These are phyloP conservation scores for Crambe crambe DNA, from an alignment of 37 sponge, comb jelly and placozoan species.

Conservation along the genomic window DNA sequence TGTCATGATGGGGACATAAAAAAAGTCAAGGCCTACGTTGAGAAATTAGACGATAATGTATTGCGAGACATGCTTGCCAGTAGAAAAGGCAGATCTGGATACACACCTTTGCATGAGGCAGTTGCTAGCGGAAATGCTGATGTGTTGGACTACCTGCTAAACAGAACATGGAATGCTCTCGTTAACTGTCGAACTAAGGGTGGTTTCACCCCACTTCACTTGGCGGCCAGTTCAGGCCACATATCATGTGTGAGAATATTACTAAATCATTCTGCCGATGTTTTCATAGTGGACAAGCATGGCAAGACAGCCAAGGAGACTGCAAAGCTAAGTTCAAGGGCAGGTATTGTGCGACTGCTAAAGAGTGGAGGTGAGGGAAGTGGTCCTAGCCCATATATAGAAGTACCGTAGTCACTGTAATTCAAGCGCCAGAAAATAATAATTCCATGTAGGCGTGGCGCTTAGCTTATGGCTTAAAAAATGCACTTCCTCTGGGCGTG, in stretches of 20 bases:
- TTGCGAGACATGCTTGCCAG: slow-evolving; percentile 19
- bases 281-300: slow-evolving; percentile 53
- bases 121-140: slow-evolving; percentile 30
- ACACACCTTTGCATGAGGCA: slow-evolving; percentile 87
- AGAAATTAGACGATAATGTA: background rate
- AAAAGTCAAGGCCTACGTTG: slow-evolving; percentile 42
- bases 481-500: too few species aligned
- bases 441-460: too few species aligned
- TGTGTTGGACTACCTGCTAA: slow-evolving; percentile 38
- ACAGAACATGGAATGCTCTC: background rate
- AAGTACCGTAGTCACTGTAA: too few species aligned
- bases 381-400: background rate
- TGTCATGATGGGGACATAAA: slow-evolving; percentile 56
- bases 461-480: too few species aligned
- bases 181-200: slow-evolving; percentile 46
- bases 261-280: slow-evolving; percentile 55
- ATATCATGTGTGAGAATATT: slow-evolving; percentile 56
- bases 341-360: slow-evolving; percentile 44
- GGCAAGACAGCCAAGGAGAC: slow-evolving; percentile 63
- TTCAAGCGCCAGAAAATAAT: too few species aligned
- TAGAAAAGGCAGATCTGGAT: slow-evolving; percentile 69
- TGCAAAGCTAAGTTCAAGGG: slow-evolving; percentile 41
- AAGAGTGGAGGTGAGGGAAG: slow-evolving; percentile 45
- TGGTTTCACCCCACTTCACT: slow-evolving; percentile 78
- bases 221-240: slow-evolving; percentile 69